A percentile compares a stretch with the other conserved stretches of the same genome.
Conservation (phyloP, 2,113 vertebrate genomes). For the Cyanoderma ruficeps region DNA sequence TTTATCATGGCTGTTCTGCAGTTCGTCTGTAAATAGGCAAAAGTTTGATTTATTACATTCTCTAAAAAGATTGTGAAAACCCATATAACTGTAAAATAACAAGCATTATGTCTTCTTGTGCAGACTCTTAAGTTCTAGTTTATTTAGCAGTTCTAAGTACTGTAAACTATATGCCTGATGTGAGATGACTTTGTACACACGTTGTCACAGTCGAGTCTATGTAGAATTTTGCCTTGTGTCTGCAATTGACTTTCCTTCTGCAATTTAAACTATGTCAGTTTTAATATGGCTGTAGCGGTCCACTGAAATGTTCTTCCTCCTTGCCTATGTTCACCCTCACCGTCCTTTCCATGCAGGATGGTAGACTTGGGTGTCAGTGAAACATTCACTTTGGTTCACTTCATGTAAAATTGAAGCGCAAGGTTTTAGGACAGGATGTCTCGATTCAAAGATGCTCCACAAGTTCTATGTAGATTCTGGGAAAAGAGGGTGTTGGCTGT, state of each 20-base stretch:
- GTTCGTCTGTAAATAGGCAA: background rate
- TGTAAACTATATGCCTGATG: background rate
- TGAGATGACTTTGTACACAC: background rate
- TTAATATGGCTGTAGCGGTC: background rate
- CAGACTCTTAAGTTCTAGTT: background rate
- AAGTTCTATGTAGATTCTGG: background rate
- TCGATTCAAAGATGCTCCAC: background rate
- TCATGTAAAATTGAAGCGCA: background rate
- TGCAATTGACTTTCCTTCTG: background rate
- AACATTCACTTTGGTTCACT: background rate
- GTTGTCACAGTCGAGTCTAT: background rate
- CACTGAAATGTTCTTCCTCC: background rate
- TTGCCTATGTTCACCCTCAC: background rate
- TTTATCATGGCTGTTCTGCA: background rate
- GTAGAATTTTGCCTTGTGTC: background rate
- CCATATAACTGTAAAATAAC: background rate
- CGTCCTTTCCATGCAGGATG: background rate
- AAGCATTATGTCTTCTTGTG: background rate
- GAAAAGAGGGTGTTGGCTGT: background rate
- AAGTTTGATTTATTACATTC: background rate
- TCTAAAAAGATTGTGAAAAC: background rate
- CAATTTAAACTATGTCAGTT: background rate
- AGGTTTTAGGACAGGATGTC: background rate
- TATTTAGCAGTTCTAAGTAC: background rate
- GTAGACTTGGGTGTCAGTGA: background rate